Evolutionary conservation across 2,888 invertebrate genomes (phyloP), one percentile per base, ranked within the genome.

Genomic region (Drosophila infuscata): DNA sequence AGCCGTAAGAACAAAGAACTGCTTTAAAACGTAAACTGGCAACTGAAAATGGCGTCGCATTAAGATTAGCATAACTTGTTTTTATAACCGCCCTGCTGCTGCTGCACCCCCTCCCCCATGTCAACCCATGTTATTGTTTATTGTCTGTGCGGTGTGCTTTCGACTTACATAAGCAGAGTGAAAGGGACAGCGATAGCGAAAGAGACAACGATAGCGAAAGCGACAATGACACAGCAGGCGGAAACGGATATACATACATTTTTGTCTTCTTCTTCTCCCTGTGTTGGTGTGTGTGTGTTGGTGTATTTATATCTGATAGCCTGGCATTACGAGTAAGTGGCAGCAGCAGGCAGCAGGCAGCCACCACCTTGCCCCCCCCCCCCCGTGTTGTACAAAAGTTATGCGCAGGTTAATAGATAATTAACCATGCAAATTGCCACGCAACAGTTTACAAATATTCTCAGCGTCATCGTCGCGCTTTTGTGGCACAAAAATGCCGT

Each of bases 351-450:
- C 51, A 35, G 35, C 20, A 38, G 64, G 64, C 33, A 25, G 20
- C 20, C 20, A 25, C 20, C 48, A 41, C 53, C 38, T 17, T 0
- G 6, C 29, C 49, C 12, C 30, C 30, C 12, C 29, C 49, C 12
- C 30, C 30, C 12, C 25, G 25, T 20, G 52, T 43, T 43, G 68
- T 61, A 61, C 56, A 76, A 79, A 83, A 90, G 89, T 88, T 88
- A 87, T 90, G 87, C 86, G 67, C 83, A 87, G 83, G 87, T 86
- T 87, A 88, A 87, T 87, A 88, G 87, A 90, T 87, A 87, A 90
- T 87, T 87, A 90, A 86, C 87, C 87, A 90, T 90, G 90, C 74
- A 90, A 87, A 87, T 87, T 88, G 83, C 71, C 76, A 67, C 69
- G 87, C 90, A 87, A 87, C 87, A 87, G 89, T 83, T 87, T 81